Evolutionary conservation across 2,888 invertebrate genomes (phyloP), one percentile per base, ranked within the genome.

Genomic region (Siphlonurus alternatus): DNA sequence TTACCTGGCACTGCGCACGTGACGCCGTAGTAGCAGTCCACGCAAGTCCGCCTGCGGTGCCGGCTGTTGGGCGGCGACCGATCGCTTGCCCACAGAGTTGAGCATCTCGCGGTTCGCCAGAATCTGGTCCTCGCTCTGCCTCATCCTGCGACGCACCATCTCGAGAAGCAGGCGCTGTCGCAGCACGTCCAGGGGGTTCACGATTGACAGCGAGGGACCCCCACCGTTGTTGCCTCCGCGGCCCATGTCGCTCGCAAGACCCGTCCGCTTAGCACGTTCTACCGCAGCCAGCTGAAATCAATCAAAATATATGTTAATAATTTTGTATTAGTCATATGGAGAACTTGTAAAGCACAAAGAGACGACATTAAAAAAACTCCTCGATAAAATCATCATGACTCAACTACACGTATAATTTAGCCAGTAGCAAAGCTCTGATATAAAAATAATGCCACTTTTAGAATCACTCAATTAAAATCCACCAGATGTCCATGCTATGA

Each of bases 171-270:
- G 82, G 71, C 90, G 82, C 74, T 91, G 87, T 68, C 92, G 83
- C 59, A 93, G 80, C 62, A 92, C 91, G 74, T 92, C 92, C 80
- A 93, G 78, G 0, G 92, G 89, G 78, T 90, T 89, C 71, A 88
- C 88, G 76, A 93, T 90, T 68, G 92, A 92, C 69, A 93, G 78
- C 18, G 88, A 88, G 2, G 74, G 75, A 1, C 74, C 74, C 18
- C 63, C 66, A 24, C 65, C 59, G 10, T 51, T 64, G 63, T 23
- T 63, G 61, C 63, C 64, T 59, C 53, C 68, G 67, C 54, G 66
- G 64, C 53, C 68, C 25, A 56, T 56, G n/a, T 20, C 56, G n/a
- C n/a, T 20, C 7, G 22, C n/a, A 10, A 56, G 56, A 56, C 56
- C 56, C 19, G 56, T 56, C 5, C 56, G 56, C n/a, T 56, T 56